Conservation (phyloP, 2,888 invertebrate species). For the Drosophila glabriapex region DNA sequence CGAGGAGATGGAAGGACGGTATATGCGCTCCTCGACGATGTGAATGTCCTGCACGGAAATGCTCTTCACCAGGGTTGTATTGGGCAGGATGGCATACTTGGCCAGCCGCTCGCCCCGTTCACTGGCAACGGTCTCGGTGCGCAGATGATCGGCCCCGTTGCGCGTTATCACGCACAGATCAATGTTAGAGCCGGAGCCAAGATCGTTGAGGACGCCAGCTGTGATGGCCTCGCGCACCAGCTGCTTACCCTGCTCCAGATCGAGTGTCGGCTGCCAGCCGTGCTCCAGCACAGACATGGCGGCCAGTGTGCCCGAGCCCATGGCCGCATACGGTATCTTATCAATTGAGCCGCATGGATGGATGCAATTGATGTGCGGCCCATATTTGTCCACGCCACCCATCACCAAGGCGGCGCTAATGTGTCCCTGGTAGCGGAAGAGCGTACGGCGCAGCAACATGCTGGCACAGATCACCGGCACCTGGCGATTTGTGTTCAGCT, state of each 20-base stretch:
- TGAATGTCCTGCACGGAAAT: slow-evolving; percentile 75
- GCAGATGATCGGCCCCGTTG: slow-evolving; percentile 91
- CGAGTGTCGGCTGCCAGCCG: slow-evolving; percentile 92
- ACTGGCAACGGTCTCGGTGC: slow-evolving; percentile 95
- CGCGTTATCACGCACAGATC: slow-evolving; percentile 97
- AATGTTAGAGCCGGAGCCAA: slow-evolving; percentile 97
- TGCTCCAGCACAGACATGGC: slow-evolving; percentile 98
- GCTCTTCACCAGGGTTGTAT: slow-evolving; percentile 81
- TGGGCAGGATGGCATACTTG: slow-evolving; percentile 77
- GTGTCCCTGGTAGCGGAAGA: slow-evolving; percentile 97
- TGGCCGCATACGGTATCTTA: slow-evolving; percentile 95
- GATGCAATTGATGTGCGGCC: slow-evolving; percentile 95
- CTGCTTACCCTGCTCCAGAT: slow-evolving; percentile 93
- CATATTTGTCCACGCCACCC: slow-evolving; percentile 96
- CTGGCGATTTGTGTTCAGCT: slow-evolving; percentile 94
- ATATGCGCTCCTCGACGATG: slow-evolving; percentile 69
- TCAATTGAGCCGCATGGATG: slow-evolving; percentile 98
- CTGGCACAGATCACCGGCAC: slow-evolving; percentile 96
- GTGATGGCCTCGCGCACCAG: slow-evolving; percentile 97
- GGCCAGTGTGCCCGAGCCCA: slow-evolving; percentile 98
- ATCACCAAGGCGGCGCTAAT: slow-evolving; percentile 97
- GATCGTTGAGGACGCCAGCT: slow-evolving; percentile 98
- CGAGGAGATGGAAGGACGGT: slow-evolving; percentile 6
- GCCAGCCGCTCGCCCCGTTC: slow-evolving; percentile 82
- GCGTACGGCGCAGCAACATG: slow-evolving; percentile 95